Evolutionary conservation across 1,140 invertebrate genomes (phyloP), one percentile per base, ranked within the genome.

Genomic region (Leptinotarsa defecta): DNA sequence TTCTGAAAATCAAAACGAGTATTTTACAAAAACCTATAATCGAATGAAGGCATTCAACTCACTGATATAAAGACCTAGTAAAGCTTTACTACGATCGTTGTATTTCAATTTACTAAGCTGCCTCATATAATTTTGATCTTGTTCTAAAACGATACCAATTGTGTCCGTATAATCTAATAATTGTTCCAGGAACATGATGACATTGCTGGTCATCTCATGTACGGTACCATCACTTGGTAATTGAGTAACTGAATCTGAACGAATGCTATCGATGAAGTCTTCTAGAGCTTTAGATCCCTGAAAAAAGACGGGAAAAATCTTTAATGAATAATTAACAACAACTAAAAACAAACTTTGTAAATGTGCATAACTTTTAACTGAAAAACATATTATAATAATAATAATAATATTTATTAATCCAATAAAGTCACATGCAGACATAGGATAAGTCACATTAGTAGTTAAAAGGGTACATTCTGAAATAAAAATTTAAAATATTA

Each of bases 211-310:
- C 63, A 97, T 88, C 86, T 99, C 96, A 84, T 98, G 96, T 24
- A 99, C 97, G 1, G 97, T 99, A 74, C 97, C 97, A 89, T 99
- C 97, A 85, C 93, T 94, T 1, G 97, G 96, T 81, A 97, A 90
- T 78, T 92, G 91, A 4, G 92, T 91, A 49, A 94, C 93, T 13
- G 91, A 91, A 84, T 98, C 96, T 75, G 91, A 92, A 81, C 95
- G 90, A 65, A 98, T 92, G 80, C 92, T 95, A 82, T 98, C 96
- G 68, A 96, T 91, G 85, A 98, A 98, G 81, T 97, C 95, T 85
- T 98, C 96, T 76, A 98, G 87, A 22, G 94, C 94, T 87, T 95
- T 95, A 48, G 92, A 90, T 65, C 94, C 95, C 94, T 96, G 80
- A 68, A 84, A 77, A 15, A 27, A 65, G 63, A 1, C 34, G 6